Conservation (phyloP, 2,113 vertebrate genomes). For the Alces alces region DNA sequence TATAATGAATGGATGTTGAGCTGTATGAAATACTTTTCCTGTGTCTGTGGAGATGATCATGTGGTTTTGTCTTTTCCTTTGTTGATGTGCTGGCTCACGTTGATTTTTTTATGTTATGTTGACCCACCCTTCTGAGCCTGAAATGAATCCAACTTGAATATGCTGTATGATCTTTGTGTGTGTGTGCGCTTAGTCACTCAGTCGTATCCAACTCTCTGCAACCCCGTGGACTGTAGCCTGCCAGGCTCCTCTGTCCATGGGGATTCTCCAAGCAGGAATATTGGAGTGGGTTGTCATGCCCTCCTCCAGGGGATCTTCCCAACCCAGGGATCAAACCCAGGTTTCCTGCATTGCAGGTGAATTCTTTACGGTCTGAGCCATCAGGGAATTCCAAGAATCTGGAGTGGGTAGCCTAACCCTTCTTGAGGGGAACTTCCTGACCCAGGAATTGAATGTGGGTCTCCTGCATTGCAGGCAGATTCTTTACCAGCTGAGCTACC, state of each 20-base stretch:
- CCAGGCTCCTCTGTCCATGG: background rate
- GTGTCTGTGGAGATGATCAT: background rate
- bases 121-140: background rate
- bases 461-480: background rate
- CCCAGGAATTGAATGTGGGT: rapidly evolving
- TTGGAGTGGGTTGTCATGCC: background rate
- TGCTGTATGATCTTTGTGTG: background rate
- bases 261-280: background rate
- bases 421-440: background rate
- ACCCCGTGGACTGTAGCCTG: background rate
- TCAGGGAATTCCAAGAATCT: background rate
- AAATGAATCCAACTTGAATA: background rate
- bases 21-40: background rate
- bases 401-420: background rate
- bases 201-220: background rate
- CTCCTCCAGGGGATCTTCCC: background rate
- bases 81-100: background rate
- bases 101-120: background rate
- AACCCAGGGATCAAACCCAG: background rate
- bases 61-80: background rate
- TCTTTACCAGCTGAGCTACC: background rate
- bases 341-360: background rate
- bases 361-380: background rate
- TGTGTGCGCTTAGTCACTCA: background rate
- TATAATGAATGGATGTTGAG: background rate